phyloP scores from a whole-genome alignment of 2,113 vertebrate species.

The Dermatemys mawii region DNA sequence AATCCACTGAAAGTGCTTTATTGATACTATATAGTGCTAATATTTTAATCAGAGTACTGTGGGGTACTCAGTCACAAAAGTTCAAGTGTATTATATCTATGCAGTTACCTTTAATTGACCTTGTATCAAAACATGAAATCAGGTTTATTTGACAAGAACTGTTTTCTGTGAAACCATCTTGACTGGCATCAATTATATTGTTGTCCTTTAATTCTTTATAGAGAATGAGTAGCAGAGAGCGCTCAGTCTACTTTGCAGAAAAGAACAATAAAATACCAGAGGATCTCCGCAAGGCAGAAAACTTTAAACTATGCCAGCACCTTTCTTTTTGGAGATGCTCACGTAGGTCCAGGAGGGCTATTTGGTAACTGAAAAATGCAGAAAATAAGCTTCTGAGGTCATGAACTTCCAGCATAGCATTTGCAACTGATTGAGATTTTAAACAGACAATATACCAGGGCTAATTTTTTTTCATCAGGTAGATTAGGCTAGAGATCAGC shows the following conservation, averaged over 20 bases:
- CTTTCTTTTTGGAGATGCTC: background rate
- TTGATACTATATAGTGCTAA: slow-evolving; percentile 1
- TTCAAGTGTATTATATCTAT: background rate
- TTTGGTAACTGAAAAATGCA: background rate
- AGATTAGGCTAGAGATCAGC: background rate
- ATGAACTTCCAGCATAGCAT: background rate
- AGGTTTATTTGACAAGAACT: background rate
- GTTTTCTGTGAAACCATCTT: background rate
- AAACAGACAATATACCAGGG: slow-evolving; percentile 23
- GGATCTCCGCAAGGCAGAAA: background rate
- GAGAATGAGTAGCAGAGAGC: background rate
- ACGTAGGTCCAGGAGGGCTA: rapidly evolving
- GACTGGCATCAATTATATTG: background rate
- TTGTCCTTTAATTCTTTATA: background rate
- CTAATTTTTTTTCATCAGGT: slow-evolving; percentile 44
- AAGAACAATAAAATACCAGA: background rate
- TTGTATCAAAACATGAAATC: slow-evolving; percentile 34
- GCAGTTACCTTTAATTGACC: slow-evolving; percentile 16
- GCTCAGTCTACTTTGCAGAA: background rate
- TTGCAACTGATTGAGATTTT: background rate
- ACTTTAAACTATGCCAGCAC: background rate
- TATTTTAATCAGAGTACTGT: background rate
- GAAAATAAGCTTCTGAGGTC: background rate
- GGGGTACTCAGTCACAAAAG: slow-evolving; percentile 4
- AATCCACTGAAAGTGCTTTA: background rate